Evolutionary conservation across 2,797 vertebrate species (phyloP).

Genomic region (Gymnothorax reevesii): DNA sequence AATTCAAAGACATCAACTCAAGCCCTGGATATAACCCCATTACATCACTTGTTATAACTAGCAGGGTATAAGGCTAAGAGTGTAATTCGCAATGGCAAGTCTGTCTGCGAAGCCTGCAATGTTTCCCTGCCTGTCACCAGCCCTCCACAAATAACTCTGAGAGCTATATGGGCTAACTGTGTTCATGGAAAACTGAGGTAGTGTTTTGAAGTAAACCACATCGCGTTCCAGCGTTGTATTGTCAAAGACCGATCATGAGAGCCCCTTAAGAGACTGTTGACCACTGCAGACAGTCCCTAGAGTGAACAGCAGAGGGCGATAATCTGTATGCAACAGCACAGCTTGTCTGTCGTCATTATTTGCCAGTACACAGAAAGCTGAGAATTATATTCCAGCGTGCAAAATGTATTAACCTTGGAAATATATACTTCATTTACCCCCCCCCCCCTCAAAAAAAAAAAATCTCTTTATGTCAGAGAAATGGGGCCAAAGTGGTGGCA

Average conservation of each 20-base stretch:
- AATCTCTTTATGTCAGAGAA: too few relatives aligned
- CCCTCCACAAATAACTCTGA: slow-evolving; percentile 9
- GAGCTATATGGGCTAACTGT: background rate
- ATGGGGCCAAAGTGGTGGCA: too few relatives aligned
- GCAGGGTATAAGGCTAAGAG: slow-evolving; percentile 16
- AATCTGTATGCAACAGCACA: slow-evolving; percentile 37
- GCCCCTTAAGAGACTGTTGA: background rate
- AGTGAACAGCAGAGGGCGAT: slow-evolving; percentile 61
- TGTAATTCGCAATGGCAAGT: background rate
- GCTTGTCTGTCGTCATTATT: background rate
- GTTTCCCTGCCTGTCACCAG: slow-evolving; percentile 27
- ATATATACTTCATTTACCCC: too few relatives aligned
- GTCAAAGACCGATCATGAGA: background rate
- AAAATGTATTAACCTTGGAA: background rate
- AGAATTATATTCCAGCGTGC: background rate
- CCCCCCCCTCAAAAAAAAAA: too few relatives aligned
- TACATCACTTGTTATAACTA: slow-evolving; percentile 39
- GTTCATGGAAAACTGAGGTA: slow-evolving; percentile 27
- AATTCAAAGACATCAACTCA: slow-evolving; percentile 36
- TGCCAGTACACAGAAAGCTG: background rate
- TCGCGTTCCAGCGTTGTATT: background rate
- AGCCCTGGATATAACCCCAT: slow-evolving; percentile 36
- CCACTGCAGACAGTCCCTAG: background rate
- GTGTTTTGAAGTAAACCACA: slow-evolving; percentile 26
- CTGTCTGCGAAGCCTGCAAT: slow-evolving; percentile 24